A percentile compares a stretch with the other conserved stretches of the same genome.
phyloP scores from a whole-genome alignment of 2,888 invertebrate genomes.

The Petrolisthes cinctipes region DNA sequence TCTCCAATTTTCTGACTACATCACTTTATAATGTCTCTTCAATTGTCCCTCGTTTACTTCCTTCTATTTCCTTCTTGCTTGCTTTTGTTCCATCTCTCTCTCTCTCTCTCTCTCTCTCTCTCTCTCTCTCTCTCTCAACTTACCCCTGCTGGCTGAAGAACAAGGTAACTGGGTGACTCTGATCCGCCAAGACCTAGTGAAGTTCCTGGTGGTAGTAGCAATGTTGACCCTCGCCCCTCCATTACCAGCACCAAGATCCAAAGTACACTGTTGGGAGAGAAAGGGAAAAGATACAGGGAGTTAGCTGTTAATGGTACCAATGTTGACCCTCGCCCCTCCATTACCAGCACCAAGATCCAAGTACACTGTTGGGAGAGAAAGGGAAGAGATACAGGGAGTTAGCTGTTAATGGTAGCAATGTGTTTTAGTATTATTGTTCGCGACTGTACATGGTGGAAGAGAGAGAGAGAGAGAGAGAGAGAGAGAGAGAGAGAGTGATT shows the following conservation, averaged over 20 bases:
- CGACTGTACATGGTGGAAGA: too few relatives aligned
- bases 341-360: conserved; percentile 36
- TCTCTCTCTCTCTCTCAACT: background rate
- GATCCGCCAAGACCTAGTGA: conserved; percentile 40
- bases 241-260: conserved; percentile 35
- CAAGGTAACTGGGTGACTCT: conserved; percentile 48
- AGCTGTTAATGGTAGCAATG: too few relatives aligned
- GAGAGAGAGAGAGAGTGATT: too few relatives aligned
- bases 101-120: background rate
- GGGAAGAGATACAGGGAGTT: too few relatives aligned
- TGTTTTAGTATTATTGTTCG: too few relatives aligned
- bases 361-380: conserved; percentile 36
- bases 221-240: conserved; percentile 51
- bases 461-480: too few relatives aligned
- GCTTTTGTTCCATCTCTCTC: background rate
- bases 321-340: conserved; percentile 37
- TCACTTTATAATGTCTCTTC: too few relatives aligned
- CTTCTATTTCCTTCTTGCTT: too few relatives aligned
- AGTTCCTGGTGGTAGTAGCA: conserved; percentile 41
- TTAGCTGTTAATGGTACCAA: too few relatives aligned
- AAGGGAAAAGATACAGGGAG: too few relatives aligned
- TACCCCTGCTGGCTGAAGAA: conserved; percentile 35
- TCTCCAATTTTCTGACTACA: too few relatives aligned
- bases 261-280: conserved; percentile 39
- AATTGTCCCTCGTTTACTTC: too few relatives aligned